Evolutionary conservation across 1,140 invertebrate species (phyloP).

Genomic region (Oedothorax gibbosus): DNA sequence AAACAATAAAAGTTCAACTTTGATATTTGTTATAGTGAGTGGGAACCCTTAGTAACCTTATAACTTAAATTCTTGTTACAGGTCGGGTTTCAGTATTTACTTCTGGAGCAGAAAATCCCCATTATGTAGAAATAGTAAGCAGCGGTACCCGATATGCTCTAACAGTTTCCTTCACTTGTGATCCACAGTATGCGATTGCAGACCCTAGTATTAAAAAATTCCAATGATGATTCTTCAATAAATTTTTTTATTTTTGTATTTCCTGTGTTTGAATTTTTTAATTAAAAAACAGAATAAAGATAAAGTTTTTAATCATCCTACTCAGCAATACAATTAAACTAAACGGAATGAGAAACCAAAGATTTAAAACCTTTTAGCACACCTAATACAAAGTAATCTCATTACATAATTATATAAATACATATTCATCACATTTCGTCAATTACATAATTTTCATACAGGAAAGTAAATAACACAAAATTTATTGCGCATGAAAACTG

Average conservation of each 20-base stretch:
- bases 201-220: slow-evolving; percentile 48
- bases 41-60: too few relatives aligned
- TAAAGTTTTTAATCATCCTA: slow-evolving; percentile 1
- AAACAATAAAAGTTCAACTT: too few relatives aligned
- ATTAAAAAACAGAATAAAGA: neutral
- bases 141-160: slow-evolving; percentile 81
- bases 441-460: slow-evolving; percentile 22
- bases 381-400: slow-evolving; percentile 6
- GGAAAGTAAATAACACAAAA: slow-evolving; percentile 2
- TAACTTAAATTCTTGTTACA: too few relatives aligned
- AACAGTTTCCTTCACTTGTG: slow-evolving; percentile 88
- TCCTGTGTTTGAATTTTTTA: neutral
- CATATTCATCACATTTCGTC: slow-evolving; percentile 8
- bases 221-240: slow-evolving; percentile 28
- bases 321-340: neutral
- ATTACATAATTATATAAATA: slow-evolving; percentile 30
- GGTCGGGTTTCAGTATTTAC: slow-evolving; percentile 85
- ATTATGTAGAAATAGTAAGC: slow-evolving; percentile 83
- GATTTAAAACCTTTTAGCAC: slow-evolving; percentile 9
- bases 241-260: slow-evolving; percentile 10
- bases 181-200: slow-evolving; percentile 66
- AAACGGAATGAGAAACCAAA: neutral
- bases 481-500: neutral
- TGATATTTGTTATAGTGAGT: too few relatives aligned
- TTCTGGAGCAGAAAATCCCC: slow-evolving; percentile 85